A percentile compares a stretch with the other conserved stretches of the same genome.
These are phyloP conservation scores for Xiphias gladius DNA, from an alignment of 2,113 vertebrate genomes.

Conservation along the genomic window DNA sequence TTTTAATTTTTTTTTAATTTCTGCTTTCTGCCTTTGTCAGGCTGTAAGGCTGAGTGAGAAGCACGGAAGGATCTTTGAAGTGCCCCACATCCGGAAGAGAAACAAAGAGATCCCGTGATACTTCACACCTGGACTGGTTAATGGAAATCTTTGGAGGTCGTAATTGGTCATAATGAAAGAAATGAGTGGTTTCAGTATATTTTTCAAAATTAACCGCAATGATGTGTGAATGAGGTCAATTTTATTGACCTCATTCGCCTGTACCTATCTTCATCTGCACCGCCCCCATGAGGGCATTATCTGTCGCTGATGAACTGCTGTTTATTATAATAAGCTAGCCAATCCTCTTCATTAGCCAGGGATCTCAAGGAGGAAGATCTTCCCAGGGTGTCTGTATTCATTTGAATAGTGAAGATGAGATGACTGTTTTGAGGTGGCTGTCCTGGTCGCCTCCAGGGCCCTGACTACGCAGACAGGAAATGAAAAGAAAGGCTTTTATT, in stretches of 20 bases:
- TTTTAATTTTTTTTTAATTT: background rate
- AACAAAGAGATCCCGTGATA: accelerated
- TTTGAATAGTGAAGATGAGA: conserved; percentile 55
- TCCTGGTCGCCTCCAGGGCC: conserved; percentile 19
- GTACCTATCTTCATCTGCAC: background rate
- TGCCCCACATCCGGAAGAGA: background rate
- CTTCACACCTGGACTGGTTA: background rate
- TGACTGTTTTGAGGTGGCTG: conserved; percentile 28
- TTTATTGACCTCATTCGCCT: no score
- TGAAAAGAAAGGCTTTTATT: conserved; percentile 57
- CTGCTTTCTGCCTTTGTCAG: background rate
- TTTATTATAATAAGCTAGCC: conserved; percentile 50
- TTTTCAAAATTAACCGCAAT: background rate
- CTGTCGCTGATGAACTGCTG: conserved; percentile 31
- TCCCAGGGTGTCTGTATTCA: conserved; percentile 30
- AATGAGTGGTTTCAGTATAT: background rate
- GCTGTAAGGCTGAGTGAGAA: background rate
- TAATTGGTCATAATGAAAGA: background rate
- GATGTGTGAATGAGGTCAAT: conserved; percentile 2
- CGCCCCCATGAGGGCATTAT: background rate
- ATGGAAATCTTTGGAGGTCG: background rate
- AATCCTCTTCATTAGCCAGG: conserved; percentile 56
- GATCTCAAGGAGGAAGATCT: conserved; percentile 30
- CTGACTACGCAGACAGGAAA: conserved; percentile 49
- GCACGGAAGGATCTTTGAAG: background rate